A percentile compares a stretch with the other conserved stretches of the same genome.
Conservation (phyloP, 1,140 invertebrate genomes). For the Glomeris maerens region DNA sequence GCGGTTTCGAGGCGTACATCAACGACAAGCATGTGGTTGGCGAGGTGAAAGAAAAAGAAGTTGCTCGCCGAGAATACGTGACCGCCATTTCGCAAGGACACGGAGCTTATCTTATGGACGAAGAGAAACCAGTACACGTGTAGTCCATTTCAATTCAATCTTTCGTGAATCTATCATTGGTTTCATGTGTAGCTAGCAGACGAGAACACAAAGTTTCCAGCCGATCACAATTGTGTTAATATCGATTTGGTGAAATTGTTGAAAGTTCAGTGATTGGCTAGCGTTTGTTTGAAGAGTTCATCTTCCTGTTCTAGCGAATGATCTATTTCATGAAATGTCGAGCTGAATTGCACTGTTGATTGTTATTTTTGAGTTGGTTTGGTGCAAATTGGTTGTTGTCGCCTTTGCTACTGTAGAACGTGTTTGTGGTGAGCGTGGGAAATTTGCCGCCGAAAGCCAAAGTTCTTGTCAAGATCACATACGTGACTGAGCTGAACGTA, state of each 20-base stretch:
- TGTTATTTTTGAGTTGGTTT: too few species aligned
- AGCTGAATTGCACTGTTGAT: too few species aligned
- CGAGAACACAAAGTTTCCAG: too few species aligned
- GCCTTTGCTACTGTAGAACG: slow-evolving; percentile 15
- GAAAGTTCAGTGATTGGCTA: too few species aligned
- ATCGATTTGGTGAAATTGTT: too few species aligned
- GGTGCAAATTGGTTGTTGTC: neutral
- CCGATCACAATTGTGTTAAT: too few species aligned
- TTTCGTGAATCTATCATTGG: neutral
- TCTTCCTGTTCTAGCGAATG: too few species aligned
- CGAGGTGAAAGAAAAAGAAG: slow-evolving; percentile 36
- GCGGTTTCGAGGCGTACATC: slow-evolving; percentile 35
- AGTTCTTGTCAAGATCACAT: slow-evolving; percentile 36
- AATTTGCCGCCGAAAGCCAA: slow-evolving; percentile 31
- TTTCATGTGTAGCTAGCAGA: too few species aligned
- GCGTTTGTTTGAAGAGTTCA: too few species aligned
- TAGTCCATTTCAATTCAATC: neutral
- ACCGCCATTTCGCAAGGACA: slow-evolving; percentile 34
- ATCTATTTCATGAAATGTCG: too few species aligned
- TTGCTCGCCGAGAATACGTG: slow-evolving; percentile 33
- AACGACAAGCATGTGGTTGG: slow-evolving; percentile 34
- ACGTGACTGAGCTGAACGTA: slow-evolving; percentile 30
- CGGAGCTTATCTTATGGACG: slow-evolving; percentile 37
- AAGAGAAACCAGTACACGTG: slow-evolving; percentile 29
- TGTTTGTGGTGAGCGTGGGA: slow-evolving; percentile 35